Base-by-base conservation (phyloP, 2,888 invertebrate genomes). In the Eugnorisma glareosa region DNA sequence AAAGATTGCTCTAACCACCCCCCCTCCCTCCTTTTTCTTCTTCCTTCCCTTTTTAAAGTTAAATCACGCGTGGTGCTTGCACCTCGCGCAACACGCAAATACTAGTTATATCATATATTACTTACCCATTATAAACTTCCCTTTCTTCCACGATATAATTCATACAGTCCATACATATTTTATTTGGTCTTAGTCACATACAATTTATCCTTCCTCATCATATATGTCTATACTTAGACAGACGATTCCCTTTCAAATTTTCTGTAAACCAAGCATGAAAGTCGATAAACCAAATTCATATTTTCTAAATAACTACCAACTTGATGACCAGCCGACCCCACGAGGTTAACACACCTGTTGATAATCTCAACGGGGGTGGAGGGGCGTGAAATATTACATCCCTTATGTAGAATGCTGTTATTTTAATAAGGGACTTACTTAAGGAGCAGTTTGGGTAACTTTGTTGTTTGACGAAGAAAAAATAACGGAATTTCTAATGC, bases 321-420 rank as follows among this genome's bases (percentile, higher is more conserved):
- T 82, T 81, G 80, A 81, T 84, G 81, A 81, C 82, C 82, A 73
- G 68, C 71, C 75, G 73, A 84, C 79, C 73, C 77, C 48, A 73
- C 69, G 73, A 84, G 67, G 83, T 81, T 73, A 79, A 88, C 86
- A 85, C 93, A 94, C 93, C 94, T 94, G 94, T 94, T 94, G 93
- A 91, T 93, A 93, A 93, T 91, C 90, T 88, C 91, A 77, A 83
- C 84, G 82, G 89, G 90, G 86, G 1, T 15, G n/a, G 15, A 40
- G 51, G 40, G 64, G 64, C n/a, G 81, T 91, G 85, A 91, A 92
- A 93, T 93, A 93, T 93, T 90, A 88, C 89, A 90, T 87, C 78
- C 89, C 90, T 90, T 89, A 88, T 89, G 84, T 87, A 88, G 81
- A 75, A 89, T 86, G 76, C 87, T 89, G 89, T 87, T 90, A 88